Evolutionary conservation across 2,113 vertebrate species (phyloP), one percentile per base, ranked within the genome.

Genomic region (Pteropus alecto): DNA sequence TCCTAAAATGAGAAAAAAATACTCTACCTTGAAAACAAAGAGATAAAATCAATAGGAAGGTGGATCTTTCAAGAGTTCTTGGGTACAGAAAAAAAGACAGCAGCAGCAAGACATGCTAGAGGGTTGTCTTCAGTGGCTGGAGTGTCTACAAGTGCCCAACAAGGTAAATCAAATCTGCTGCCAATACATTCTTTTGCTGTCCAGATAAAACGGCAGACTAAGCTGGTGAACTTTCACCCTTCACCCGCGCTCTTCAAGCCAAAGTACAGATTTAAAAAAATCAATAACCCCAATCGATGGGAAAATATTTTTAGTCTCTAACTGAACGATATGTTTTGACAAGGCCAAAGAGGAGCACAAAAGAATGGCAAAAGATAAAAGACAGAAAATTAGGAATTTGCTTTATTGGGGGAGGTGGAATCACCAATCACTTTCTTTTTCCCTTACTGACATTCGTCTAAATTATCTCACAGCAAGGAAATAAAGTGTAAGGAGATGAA

Each of bases 221-320:
- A 99, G 98, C 98, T 97, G 65, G 96, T 98, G 99, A 99, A 99
- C 99, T 99, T 98, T 99, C 98, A 99, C 99, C 99, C 98, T 99
- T 99, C 98, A 99, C 99, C 99, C 98, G 6, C 96, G 98, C 99
- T 99, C 98, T 99, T 98, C 99, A 99, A 99, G 98, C 99, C 99
- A 99, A 99, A 99, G 99, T 98, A 99, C 98, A 99, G 98, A 99
- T 99, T 99, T 98, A 99, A 99, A 99, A 99, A 99, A 99, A 99
- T 99, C 99, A 99, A 99, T 99, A 98, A 97, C 98, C 95, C 98
- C 98, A 99, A 99, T 99, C 99, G 98, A 99, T 99, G 98, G 94
- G 98, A 99, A 99, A 99, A 99, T 99, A 99, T 99, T 99, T 99
- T 99, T 99, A 98, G 98, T 98, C 98, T 99, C 98, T 99, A 99